phyloP scores from a whole-genome alignment of 1,140 invertebrate genomes.

The Bactericera cockerelli region DNA sequence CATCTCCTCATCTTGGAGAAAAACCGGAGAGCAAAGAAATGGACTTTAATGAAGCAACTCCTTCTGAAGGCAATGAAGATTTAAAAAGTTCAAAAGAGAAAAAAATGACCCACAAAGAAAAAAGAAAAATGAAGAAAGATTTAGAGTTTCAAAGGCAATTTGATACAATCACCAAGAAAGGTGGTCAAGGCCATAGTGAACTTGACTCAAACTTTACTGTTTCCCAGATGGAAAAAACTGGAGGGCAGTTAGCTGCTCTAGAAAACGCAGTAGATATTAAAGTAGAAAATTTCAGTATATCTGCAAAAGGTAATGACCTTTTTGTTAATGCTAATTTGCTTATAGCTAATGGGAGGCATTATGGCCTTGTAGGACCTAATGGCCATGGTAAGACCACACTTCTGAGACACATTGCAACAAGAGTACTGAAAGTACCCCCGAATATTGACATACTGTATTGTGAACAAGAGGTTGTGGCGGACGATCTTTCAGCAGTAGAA shows the following conservation, averaged over 20 bases:
- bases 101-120: slow-evolving; percentile 84
- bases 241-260: slow-evolving; percentile 62
- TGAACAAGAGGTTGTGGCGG: slow-evolving; percentile 95
- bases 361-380: slow-evolving; percentile 97
- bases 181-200: slow-evolving; percentile 71
- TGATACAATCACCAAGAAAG: slow-evolving; percentile 73
- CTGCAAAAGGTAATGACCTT: slow-evolving; percentile 91
- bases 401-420: slow-evolving; percentile 75
- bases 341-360: slow-evolving; percentile 85
- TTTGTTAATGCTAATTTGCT: slow-evolving; percentile 92
- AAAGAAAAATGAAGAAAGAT: slow-evolving; percentile 82
- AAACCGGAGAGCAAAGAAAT: slow-evolving; percentile 7
- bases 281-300: slow-evolving; percentile 93
- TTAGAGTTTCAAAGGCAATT: slow-evolving; percentile 83
- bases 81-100: slow-evolving; percentile 32
- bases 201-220: slow-evolving; percentile 90
- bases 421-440: slow-evolving; percentile 81
- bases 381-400: slow-evolving; percentile 99
- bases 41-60: slow-evolving; percentile 15
- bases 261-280: slow-evolving; percentile 97
- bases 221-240: slow-evolving; percentile 79
- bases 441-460: slow-evolving; percentile 96
- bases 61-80: slow-evolving; percentile 6
- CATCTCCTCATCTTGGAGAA: not conserved
- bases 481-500: slow-evolving; percentile 79